Base-by-base conservation (phyloP, 2,888 invertebrate genomes). In the Barypeithes pellucidus region DNA sequence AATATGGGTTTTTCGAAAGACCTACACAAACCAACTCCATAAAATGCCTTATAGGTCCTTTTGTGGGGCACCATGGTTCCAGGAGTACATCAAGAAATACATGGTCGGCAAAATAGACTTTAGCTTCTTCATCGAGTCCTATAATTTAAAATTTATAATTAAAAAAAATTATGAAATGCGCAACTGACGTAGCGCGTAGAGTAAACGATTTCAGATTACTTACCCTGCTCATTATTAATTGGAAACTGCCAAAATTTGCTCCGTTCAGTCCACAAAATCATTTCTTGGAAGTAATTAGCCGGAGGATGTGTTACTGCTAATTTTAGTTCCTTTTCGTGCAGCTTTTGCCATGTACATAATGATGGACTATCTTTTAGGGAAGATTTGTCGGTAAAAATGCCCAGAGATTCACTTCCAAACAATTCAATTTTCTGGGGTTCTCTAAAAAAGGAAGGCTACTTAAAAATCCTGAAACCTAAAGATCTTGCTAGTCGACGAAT, bases 191-290 rank as follows among this genome's bases (percentile, higher is more conserved):
- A n/a, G n/a, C n/a, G n/a, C n/a, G n/a, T n/a, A n/a, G n/a, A 5
- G 24, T 24, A 24, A 24, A 24, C 5, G 5, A 2, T 24, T 2
- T 24, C 24, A 24, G 1, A 7, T 29, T 8, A 29, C 29, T 29
- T 7, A 94, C 96, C 98, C 89, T 95, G 94, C 87, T 99, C 99
- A 88, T 99, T 99, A 85, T 99, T 90, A 75, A 99, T 96, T 1
- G 99, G 99, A 84, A 98, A 99, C 77, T 93, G 91, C 99, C 99
- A 99, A 12, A 98, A 85, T 87, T 97, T 98, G 47, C 96, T 97
- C 84, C 96, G 92, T 67, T 96, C 92, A 0, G 99, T 99, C 98
- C 97, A 98, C 63, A 91, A 84, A 57, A 95, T 94, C 92, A 97
- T 93, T 87, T 99, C 96, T 85, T 99, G 94, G 85, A 95, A 98